Conservation (phyloP, 2,888 invertebrate genomes). For the Erebia ligea region DNA sequence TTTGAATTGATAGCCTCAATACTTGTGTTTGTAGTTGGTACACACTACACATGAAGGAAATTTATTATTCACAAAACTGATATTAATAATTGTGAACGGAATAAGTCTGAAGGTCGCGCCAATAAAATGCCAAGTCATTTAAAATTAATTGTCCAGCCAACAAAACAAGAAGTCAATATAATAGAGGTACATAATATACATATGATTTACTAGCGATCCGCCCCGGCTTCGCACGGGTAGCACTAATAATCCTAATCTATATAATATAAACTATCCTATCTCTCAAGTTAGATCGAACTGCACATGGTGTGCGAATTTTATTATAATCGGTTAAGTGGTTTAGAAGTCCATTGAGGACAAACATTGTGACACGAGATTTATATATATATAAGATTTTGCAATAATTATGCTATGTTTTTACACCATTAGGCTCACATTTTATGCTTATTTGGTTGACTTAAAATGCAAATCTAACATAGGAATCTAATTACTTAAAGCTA, state of each 20-base stretch:
- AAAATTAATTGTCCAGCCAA: conserved; percentile 30
- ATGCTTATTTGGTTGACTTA: not conserved
- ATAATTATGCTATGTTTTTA: not conserved
- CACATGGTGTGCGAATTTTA: too few species aligned
- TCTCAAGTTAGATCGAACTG: too few species aligned
- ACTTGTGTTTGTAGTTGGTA: not conserved
- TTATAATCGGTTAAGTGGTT: too few species aligned
- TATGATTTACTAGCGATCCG: too few species aligned
- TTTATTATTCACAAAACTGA: conserved; percentile 29
- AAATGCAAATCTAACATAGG: not conserved
- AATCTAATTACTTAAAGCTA: not conserved
- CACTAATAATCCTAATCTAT: too few species aligned
- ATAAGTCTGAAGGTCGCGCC: conserved; percentile 33
- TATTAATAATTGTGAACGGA: conserved; percentile 34
- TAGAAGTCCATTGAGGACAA: too few species aligned
- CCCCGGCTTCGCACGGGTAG: too few species aligned
- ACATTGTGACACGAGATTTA: too few species aligned
- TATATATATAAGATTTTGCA: too few species aligned
- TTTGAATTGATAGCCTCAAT: conserved; percentile 52
- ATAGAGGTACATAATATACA: not conserved
- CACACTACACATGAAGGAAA: conserved; percentile 13
- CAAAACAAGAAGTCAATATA: not conserved
- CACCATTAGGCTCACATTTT: not conserved
- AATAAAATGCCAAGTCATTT: conserved; percentile 37
- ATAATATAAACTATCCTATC: too few species aligned